Base-by-base conservation (phyloP, 2,888 invertebrate genomes). In the Neria commutata region DNA sequence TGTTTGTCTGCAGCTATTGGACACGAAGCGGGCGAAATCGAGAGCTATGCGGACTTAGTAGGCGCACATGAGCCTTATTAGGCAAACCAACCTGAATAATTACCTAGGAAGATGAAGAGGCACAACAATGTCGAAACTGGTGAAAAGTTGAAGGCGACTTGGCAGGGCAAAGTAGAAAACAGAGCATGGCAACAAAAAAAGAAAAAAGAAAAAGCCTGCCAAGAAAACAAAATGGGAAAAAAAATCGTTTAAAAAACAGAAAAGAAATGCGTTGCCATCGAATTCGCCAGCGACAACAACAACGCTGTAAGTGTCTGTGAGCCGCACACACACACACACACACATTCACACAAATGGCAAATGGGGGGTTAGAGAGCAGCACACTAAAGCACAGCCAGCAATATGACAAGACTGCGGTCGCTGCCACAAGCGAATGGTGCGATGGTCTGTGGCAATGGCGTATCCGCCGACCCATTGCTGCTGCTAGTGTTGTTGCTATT, bases 181-280 rank as follows among this genome's bases (percentile, higher is more conserved):
- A 56, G 54, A 54, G 51, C 56, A 54, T 10, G 52, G 40, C 19
- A 56, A 61, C 54, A 3, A 54, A 56, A 64, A 70, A 58, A 65
- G 61, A 42, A 58, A 47, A 46, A 26, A 56, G 53, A 54, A 65
- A 65, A 49, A 42, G 64, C 69, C 67, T 72, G 61, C 62, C 66
- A 72, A 72, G 71, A 71, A 65, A 63, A 64, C 51, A 53, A 45
- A 53, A 53, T 26, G 16, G 42, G 42, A 24, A 16, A 26, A 34
- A 37, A 52, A 53, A 53, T 17, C 25, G n/a, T 42, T 42, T n/a
- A 52, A 45, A 29, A 42, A 53, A 54, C 42, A 58, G 34, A 55
- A 53, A 54, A 57, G 10, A 63, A 62, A 47, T 14, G 37, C 37
- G n/a, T n/a, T n/a, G n/a, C 37, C n/a, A 37, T n/a, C 6, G 37